These are phyloP conservation scores for Brachyhypopomus occidentalis DNA, from an alignment of 2,113 vertebrate species.

Conservation along the genomic window DNA sequence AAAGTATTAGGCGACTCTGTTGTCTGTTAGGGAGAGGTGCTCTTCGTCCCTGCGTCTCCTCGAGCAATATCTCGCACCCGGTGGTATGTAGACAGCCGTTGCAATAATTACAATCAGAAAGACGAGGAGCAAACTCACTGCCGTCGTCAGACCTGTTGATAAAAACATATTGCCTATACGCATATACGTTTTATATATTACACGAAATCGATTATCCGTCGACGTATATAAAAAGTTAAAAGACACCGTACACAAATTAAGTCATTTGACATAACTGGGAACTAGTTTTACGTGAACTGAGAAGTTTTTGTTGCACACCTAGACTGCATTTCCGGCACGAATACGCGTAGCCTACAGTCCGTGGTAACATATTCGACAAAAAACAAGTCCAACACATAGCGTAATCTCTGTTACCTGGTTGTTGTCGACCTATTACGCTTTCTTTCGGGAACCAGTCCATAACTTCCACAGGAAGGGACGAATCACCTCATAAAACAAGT, in stretches of 20 bases:
- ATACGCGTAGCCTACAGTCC: too few relatives aligned
- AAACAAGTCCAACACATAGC: neutral
- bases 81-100: slow-evolving; percentile 43
- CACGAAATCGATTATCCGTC: too few relatives aligned
- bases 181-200: neutral
- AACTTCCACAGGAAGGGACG: neutral
- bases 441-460: slow-evolving; percentile 25
- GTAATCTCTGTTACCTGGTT: slow-evolving; percentile 32
- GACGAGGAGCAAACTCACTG: slow-evolving; percentile 31
- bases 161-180: neutral
- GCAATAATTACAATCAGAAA: slow-evolving; percentile 28
- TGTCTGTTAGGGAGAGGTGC: slow-evolving; percentile 30
- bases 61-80: slow-evolving; percentile 6
- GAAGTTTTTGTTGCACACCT: too few relatives aligned
- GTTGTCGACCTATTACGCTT: slow-evolving; percentile 29
- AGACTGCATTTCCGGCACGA: too few relatives aligned
- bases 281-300: too few relatives aligned
- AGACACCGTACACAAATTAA: too few relatives aligned
- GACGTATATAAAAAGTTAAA: too few relatives aligned
- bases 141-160: slow-evolving; percentile 39
- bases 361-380: neutral
- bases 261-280: too few relatives aligned
- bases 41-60: slow-evolving; percentile 32
- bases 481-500: neutral
- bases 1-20: slow-evolving; percentile 10